A percentile compares a stretch with the other conserved stretches of the same genome.
phyloP scores from a whole-genome alignment of 2,888 invertebrate species.

The Meandrusa payeni region DNA sequence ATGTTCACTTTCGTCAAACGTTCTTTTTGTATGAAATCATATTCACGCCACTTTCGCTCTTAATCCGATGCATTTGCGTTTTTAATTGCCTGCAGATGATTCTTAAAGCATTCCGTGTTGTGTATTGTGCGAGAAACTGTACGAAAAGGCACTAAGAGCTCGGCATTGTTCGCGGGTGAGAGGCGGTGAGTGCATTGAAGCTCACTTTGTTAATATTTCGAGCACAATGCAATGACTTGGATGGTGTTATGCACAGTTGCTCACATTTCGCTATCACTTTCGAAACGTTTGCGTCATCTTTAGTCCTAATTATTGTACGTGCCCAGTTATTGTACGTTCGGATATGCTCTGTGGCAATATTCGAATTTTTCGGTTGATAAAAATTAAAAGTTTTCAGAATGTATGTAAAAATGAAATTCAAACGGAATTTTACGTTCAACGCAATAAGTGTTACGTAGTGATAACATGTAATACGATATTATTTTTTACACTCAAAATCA shows the following conservation, averaged over 20 bases:
- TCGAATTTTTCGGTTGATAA: too few species aligned
- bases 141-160: slow-evolving; percentile 37
- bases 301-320: too few species aligned
- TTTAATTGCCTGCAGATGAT: slow-evolving; percentile 23
- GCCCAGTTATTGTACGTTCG: too few species aligned
- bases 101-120: slow-evolving; percentile 27
- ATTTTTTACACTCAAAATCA: too few species aligned
- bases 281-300: not conserved
- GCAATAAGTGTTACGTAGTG: too few species aligned
- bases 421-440: too few species aligned
- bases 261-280: slow-evolving; percentile 26
- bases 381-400: too few species aligned
- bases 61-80: not conserved
- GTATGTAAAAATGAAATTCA: too few species aligned
- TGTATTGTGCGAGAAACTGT: slow-evolving; percentile 29
- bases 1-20: slow-evolving; percentile 19
- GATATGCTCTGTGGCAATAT: too few species aligned
- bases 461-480: too few species aligned
- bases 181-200: slow-evolving; percentile 46
- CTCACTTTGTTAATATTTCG: slow-evolving; percentile 52
- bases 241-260: slow-evolving; percentile 37
- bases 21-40: not conserved
- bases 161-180: slow-evolving; percentile 42
- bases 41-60: slow-evolving; percentile 9
- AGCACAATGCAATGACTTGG: slow-evolving; percentile 46